Base-by-base conservation (phyloP, 2,113 vertebrate genomes). In the Hipposideros armiger region DNA sequence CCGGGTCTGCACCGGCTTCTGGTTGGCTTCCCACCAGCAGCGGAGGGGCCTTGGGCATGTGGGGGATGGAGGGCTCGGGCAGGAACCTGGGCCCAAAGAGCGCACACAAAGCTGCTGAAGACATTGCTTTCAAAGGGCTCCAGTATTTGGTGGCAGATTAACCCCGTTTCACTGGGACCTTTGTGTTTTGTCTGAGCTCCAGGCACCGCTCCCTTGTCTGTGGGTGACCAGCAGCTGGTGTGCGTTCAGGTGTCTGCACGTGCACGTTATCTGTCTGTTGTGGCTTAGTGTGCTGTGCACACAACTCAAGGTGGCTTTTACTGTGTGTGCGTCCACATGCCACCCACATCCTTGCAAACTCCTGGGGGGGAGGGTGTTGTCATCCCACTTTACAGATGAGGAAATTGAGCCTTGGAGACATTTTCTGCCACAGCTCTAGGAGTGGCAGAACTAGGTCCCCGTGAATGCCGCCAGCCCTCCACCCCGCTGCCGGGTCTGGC, bases 261-360 rank as follows among this genome's bases (percentile, higher is more conserved):
- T 56, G 45, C 67, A 30, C 30, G 4, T 2, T 11, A 50, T 14
- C 14, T 14, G 32, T 1, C 40, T 3, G 10, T 30, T 17, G 36
- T 24, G 11, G 26, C 28, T 24, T 7, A 15, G 22, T 7, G 52
- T 14, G 7, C 19, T 0, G 0, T 1, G 0, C 26, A 1, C 2
- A 0, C 9, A 5, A 13, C 32, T 20, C 50, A 26, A 24, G 42
- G 5, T 1, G 11, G 20, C 60, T 56, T 42, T n/a, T 19, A 22
- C 13, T 7, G 11, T 7, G 16, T 28, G 13, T 13, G 3, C 1
- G n/a, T 36, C 69, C 45, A 11, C 40, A 10, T 0, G 3, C 40
- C 16, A 7, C 14, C 3, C 2, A 69, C 30, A 30, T 26, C 16
- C 36, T 9, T 2, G 4, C 24, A 32, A 28, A 32, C 5, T 50